Evolutionary conservation across 1,140 invertebrate species (phyloP).

Genomic region (Drosophila virilis): DNA sequence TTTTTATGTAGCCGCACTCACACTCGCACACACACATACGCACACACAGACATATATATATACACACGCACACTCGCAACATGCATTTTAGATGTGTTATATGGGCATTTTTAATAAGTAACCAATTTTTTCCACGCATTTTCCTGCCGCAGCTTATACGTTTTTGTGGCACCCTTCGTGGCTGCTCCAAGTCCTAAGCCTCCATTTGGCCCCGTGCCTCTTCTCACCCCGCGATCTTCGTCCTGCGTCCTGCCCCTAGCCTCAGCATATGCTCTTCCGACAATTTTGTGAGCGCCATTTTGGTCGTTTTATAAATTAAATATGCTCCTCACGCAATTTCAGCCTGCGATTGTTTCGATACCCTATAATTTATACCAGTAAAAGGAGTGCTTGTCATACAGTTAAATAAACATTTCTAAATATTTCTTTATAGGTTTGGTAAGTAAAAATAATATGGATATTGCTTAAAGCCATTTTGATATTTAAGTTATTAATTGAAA

Average conservation of each 20-base stretch:
- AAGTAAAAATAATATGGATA: too few relatives aligned
- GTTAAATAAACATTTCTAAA: too few relatives aligned
- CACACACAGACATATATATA: slow-evolving; percentile 45
- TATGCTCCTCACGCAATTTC: slow-evolving; percentile 57
- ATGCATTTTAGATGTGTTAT: slow-evolving; percentile 48
- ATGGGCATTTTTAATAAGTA: slow-evolving; percentile 81
- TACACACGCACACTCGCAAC: too few relatives aligned
- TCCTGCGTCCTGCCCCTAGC: not conserved
- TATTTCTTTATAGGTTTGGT: too few relatives aligned
- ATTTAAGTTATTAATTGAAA: too few relatives aligned
- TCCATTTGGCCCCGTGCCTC: not conserved
- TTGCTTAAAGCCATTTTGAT: too few relatives aligned
- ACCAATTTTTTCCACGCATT: slow-evolving; percentile 65
- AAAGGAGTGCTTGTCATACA: not conserved
- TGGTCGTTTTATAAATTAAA: slow-evolving; percentile 76
- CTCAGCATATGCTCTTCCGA: slow-evolving; percentile 22
- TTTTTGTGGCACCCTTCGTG: slow-evolving; percentile 15
- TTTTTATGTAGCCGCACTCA: slow-evolving; percentile 62
- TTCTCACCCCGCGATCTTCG: not conserved
- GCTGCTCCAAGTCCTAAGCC: not conserved
- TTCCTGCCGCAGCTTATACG: slow-evolving; percentile 14
- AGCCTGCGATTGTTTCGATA: slow-evolving; percentile 45
- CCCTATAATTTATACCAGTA: not conserved
- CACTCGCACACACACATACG: not conserved
- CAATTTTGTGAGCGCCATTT: slow-evolving; percentile 61